phyloP scores from a whole-genome alignment of 2,113 vertebrate genomes.

The Abramis brama region DNA sequence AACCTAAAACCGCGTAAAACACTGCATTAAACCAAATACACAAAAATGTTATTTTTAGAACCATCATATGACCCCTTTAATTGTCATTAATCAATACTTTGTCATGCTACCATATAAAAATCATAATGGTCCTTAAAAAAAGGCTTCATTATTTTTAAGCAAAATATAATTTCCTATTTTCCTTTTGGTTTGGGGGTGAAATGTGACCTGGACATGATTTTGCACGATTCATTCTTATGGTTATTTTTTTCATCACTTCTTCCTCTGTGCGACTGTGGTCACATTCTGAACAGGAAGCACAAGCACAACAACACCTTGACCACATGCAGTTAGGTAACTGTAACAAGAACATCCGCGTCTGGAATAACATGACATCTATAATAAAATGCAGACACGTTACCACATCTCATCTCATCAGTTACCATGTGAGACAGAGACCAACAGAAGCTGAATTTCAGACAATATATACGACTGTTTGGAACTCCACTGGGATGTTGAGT shows the following conservation, averaged over 20 bases:
- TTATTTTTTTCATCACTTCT: not conserved
- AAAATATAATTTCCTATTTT: not conserved
- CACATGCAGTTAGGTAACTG: not conserved
- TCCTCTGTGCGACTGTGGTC: not conserved
- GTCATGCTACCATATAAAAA: not conserved
- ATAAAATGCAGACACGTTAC: not conserved
- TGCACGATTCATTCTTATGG: not conserved
- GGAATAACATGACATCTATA: not conserved
- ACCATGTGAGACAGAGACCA: not conserved
- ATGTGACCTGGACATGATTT: not conserved
- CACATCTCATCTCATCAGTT: not conserved
- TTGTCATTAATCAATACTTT: not conserved
- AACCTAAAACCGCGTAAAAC: too few species aligned
- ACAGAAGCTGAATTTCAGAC: slow-evolving; percentile 9
- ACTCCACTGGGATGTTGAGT: not conserved
- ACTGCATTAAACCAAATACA: too few species aligned
- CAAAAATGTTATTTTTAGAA: too few species aligned
- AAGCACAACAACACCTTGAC: not conserved
- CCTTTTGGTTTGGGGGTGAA: not conserved
- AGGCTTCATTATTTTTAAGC: not conserved
- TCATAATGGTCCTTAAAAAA: not conserved
- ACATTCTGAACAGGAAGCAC: not conserved
- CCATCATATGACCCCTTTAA: too few species aligned
- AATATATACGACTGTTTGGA: not conserved
- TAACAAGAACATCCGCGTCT: not conserved